Evolutionary conservation across 2,113 vertebrate genomes (phyloP), one percentile per base, ranked within the genome.

Genomic region (Grammomys dolichurus): DNA sequence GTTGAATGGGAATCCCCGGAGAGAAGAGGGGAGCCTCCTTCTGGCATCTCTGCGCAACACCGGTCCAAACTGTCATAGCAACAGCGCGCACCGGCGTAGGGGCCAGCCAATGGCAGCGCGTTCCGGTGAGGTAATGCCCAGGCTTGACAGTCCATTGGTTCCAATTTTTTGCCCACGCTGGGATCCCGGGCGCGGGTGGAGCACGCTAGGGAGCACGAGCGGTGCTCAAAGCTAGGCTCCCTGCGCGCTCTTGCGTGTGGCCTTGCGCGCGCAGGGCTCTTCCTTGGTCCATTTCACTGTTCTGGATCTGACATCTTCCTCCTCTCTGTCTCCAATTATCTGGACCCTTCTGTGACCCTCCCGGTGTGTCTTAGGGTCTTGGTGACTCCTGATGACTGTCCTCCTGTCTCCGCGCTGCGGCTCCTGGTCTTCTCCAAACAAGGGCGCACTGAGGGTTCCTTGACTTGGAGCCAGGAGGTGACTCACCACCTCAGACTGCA

Each of bases 401-500:
- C 36, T 46, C 7, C n/a, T 36, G 70, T 65, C 84, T 69, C 76
- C 10, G 77, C 48, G 26, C 33, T 19, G 77, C 19, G 4, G 3
- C 86, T 90, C 87, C 58, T 13, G 0, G 65, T 16, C 67, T 82
- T 97, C 72, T 97, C 96, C 96, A 97, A 97, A 97, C 97, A 97
- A 97, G 97, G 97, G 86, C 48, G 48, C 96, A 91, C 86, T 46
- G 94, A 96, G 81, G 46, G 94, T 87, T 48, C 70, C 86, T 96
- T 95, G 96, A 97, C 86, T 90, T 36, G 90, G 51, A 63, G 96
- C 97, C 97, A 98, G 97, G 43, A 72, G 90, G 93, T 98, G 97
- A 98, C 97, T 96, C 96, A 96, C 78, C 7, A 84, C 95, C 88
- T 40, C 87, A 72, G 31, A 93, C 91, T 67, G 46, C 95, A 26